Evolutionary conservation across 1,140 invertebrate genomes (phyloP).

Genomic region (Panagrolaimus sp.): DNA sequence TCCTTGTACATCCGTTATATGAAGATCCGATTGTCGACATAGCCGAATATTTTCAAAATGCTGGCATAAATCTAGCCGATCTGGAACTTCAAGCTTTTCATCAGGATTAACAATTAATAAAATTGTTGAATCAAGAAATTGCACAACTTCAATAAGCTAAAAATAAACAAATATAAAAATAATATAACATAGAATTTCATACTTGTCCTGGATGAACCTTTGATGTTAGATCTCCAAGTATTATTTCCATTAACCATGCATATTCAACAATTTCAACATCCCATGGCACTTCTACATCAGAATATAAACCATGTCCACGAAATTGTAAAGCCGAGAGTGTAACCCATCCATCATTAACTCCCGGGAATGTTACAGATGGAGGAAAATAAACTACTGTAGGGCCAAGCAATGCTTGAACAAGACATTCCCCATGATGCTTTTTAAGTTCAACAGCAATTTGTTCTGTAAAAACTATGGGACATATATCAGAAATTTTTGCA

Average conservation of each 20-base stretch:
- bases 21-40: constrained; percentile 70
- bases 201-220: constrained; percentile 63
- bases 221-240: constrained; percentile 64
- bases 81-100: constrained; percentile 75
- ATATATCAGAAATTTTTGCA: constrained; percentile 36
- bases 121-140: constrained; percentile 79
- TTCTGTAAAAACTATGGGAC: constrained; percentile 60
- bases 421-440: constrained; percentile 60
- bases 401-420: constrained; percentile 55
- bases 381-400: constrained; percentile 21
- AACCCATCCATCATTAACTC: constrained; percentile 27
- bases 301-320: constrained; percentile 93
- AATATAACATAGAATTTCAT: constrained; percentile 8
- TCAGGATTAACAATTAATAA: constrained; percentile 79
- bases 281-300: constrained; percentile 75
- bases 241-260: constrained; percentile 72
- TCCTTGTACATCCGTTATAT: constrained; percentile 64
- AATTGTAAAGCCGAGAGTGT: constrained; percentile 62
- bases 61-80: constrained; percentile 73
- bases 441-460: constrained; percentile 62
- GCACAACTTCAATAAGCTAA: constrained; percentile 74
- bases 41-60: constrained; percentile 73
- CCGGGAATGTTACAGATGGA: neutral
- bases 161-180: constrained; percentile 19
- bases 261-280: constrained; percentile 93